These are phyloP conservation scores for Diachasma alloeum DNA, from an alignment of 1,140 invertebrate genomes.

Conservation along the genomic window DNA sequence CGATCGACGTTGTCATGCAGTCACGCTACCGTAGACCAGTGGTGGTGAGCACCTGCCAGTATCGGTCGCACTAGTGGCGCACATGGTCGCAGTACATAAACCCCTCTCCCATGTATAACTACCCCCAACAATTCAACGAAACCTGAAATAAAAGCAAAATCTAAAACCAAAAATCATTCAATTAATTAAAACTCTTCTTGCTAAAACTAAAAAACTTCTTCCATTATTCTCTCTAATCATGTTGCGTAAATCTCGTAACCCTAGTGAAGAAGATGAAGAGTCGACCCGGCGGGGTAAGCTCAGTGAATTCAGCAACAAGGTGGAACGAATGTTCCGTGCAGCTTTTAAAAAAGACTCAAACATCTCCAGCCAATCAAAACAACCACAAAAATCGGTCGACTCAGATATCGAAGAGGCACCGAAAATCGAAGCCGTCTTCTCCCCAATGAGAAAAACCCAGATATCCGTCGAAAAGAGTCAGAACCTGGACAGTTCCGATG, in stretches of 20 bases:
- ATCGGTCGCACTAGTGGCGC: neutral
- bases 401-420: neutral
- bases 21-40: neutral
- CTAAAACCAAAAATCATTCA: too few relatives aligned
- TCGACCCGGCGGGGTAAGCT: neutral
- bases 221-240: neutral
- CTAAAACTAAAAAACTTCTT: neutral
- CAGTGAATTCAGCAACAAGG: conserved; percentile 5
- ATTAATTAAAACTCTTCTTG: too few relatives aligned
- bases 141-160: too few relatives aligned
- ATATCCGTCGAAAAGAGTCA: neutral
- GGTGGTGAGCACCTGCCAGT: neutral
- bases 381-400: neutral
- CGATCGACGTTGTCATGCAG: conserved; percentile 8
- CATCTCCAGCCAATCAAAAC: neutral
- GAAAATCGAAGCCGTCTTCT: neutral
- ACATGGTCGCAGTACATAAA: neutral
- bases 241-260: neutral
- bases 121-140: neutral
- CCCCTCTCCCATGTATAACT: neutral
- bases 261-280: conserved; percentile 5
- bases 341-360: conserved; percentile 11
- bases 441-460: neutral
- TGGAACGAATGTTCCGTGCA: conserved; percentile 18
- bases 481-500: neutral